These are phyloP conservation scores for Anthoptus insignis DNA, from an alignment of 2,888 invertebrate genomes.

Conservation along the genomic window DNA sequence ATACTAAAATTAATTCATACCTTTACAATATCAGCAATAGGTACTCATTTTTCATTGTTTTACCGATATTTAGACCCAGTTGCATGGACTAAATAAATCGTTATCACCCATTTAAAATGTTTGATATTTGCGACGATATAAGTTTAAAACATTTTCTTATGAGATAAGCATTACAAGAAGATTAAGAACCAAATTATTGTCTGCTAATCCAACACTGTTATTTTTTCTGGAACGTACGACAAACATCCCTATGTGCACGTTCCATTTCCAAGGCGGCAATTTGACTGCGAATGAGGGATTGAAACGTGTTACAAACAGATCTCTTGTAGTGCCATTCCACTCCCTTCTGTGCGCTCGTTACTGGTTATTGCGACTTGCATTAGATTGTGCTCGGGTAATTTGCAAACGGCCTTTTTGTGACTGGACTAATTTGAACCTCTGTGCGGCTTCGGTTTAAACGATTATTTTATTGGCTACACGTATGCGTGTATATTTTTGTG, in stretches of 20 bases:
- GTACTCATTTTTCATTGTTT: no score
- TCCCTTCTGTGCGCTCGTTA: constrained; percentile 44
- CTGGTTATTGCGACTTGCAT: constrained; percentile 56
- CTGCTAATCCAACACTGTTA: neutral
- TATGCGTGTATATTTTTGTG: neutral
- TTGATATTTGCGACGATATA: no score
- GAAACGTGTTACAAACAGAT: constrained; percentile 34
- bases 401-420: constrained; percentile 45
- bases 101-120: no score
- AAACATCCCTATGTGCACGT: constrained; percentile 15
- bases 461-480: constrained; percentile 15
- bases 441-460: constrained; percentile 1
- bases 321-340: constrained; percentile 36
- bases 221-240: neutral
- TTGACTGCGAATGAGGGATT: constrained; percentile 44
- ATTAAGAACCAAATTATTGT: neutral
- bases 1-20: no score
- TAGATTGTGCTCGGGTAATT: constrained; percentile 45
- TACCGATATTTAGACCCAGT: no score
- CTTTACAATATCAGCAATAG: no score
- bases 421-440: constrained; percentile 20
- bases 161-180: no score
- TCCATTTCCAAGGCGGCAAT: constrained; percentile 55
- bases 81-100: no score
- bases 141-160: no score